Evolutionary conservation across 2,797 vertebrate species (phyloP).

Genomic region (Tarsius wallacei): DNA sequence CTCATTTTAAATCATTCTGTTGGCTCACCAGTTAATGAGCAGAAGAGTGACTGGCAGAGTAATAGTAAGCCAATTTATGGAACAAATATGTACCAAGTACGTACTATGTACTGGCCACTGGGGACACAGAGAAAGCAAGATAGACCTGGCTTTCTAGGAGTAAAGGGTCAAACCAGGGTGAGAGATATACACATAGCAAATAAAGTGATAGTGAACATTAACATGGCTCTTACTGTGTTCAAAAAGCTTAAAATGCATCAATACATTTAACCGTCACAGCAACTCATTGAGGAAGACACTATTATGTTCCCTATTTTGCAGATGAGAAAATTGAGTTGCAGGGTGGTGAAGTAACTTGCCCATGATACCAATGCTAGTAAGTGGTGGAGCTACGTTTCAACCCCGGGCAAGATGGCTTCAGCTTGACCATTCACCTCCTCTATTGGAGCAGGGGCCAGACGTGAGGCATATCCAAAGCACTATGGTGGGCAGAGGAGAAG

Average conservation of each 20-base stretch:
- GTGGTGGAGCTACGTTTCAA: background rate
- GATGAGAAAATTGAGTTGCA: background rate
- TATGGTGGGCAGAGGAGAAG: background rate
- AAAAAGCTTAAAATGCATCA: background rate
- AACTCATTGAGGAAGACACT: background rate
- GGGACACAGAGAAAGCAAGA: background rate
- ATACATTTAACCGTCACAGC: background rate
- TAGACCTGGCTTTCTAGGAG: background rate
- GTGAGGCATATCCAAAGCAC: background rate
- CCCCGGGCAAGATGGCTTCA: background rate
- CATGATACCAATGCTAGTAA: background rate
- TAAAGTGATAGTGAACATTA: background rate
- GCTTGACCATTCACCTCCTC: background rate
- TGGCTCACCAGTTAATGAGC: background rate
- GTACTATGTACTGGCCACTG: background rate
- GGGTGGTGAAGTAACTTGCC: background rate
- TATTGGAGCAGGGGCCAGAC: background rate
- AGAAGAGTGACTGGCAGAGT: background rate
- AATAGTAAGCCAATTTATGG: background rate
- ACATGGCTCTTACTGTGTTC: background rate
- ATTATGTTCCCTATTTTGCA: background rate
- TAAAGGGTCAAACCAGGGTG: background rate
- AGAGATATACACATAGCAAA: background rate
- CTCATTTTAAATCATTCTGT: constrained; percentile 27
- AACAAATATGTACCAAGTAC: background rate